Evolutionary conservation across 2,113 vertebrate species (phyloP).

Genomic region (Rhinolophus ferrumequinum): DNA sequence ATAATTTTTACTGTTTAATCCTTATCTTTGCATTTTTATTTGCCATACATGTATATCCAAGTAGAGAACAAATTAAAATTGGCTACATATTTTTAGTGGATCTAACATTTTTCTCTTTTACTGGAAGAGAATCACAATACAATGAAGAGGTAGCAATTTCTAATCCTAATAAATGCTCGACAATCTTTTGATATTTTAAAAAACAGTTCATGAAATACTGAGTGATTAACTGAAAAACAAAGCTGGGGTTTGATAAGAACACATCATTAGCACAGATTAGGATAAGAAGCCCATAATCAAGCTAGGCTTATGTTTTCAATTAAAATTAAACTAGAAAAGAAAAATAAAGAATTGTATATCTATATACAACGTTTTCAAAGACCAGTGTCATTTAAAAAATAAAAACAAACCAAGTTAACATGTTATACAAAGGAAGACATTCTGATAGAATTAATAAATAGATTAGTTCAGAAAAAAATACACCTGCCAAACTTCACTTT

Average conservation of each 20-base stretch:
- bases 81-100: slow-evolving; percentile 48
- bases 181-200: slow-evolving; percentile 40
- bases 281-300: slow-evolving; percentile 10
- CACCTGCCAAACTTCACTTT: slow-evolving; percentile 11
- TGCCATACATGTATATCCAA: not conserved
- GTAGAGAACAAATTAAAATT: slow-evolving; percentile 57
- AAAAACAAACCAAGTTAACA: slow-evolving; percentile 19
- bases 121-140: slow-evolving; percentile 1
- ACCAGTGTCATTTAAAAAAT: not conserved
- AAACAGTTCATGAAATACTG: slow-evolving; percentile 1
- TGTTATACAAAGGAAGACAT: slow-evolving; percentile 31
- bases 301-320: slow-evolving; percentile 36
- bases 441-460: slow-evolving; percentile 40
- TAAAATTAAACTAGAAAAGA: slow-evolving; percentile 59
- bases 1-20: slow-evolving; percentile 21
- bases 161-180: slow-evolving; percentile 37
- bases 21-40: slow-evolving; percentile 37
- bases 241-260: not conserved
- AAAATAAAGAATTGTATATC: slow-evolving; percentile 3
- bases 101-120: slow-evolving; percentile 12
- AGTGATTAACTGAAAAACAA: slow-evolving; percentile 48
- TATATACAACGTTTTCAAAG: slow-evolving; percentile 29
- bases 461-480: slow-evolving; percentile 36
- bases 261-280: not conserved
- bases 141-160: slow-evolving; percentile 26